Conservation (phyloP, 2,797 vertebrate species). For the Silurus lanzhouensis region DNA sequence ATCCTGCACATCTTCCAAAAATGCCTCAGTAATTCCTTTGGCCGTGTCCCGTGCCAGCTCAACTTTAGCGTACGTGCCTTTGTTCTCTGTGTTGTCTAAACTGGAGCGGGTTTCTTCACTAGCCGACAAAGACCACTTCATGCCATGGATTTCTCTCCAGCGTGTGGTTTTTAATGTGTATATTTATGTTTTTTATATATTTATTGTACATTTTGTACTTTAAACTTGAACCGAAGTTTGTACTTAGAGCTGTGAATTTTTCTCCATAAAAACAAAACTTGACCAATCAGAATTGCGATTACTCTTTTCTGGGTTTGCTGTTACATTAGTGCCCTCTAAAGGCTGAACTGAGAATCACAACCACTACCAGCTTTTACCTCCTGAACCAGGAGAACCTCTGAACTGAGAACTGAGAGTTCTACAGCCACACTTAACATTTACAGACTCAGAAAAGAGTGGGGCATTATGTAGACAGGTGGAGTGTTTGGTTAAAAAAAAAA, state of each 20-base stretch:
- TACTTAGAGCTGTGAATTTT: slow-evolving; percentile 36
- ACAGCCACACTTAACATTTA: not conserved
- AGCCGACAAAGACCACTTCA: slow-evolving; percentile 12
- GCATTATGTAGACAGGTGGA: no score
- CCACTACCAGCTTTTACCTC: not conserved
- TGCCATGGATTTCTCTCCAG: not conserved
- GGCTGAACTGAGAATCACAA: not conserved
- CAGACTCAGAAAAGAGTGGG: not conserved
- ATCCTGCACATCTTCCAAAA: not conserved
- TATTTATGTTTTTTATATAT: slow-evolving; percentile 63
- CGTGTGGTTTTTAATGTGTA: slow-evolving; percentile 64
- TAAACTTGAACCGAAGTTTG: slow-evolving; percentile 41
- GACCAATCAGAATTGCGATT: not conserved
- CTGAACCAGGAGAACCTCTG: slow-evolving; percentile 8
- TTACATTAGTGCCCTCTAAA: not conserved
- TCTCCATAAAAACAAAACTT: slow-evolving; percentile 28
- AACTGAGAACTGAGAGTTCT: not conserved
- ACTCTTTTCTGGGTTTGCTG: not conserved
- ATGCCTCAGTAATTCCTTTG: not conserved
- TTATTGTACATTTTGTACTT: slow-evolving; percentile 64
- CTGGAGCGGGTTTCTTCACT: slow-evolving; percentile 54
- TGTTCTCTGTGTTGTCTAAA: slow-evolving; percentile 17
- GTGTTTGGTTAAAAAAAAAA: no score
- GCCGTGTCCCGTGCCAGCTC: not conserved
- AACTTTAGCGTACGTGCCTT: not conserved